Evolutionary conservation across 2,113 vertebrate species (phyloP), one percentile per base, ranked within the genome.

Genomic region (Brachirus orientalis): DNA sequence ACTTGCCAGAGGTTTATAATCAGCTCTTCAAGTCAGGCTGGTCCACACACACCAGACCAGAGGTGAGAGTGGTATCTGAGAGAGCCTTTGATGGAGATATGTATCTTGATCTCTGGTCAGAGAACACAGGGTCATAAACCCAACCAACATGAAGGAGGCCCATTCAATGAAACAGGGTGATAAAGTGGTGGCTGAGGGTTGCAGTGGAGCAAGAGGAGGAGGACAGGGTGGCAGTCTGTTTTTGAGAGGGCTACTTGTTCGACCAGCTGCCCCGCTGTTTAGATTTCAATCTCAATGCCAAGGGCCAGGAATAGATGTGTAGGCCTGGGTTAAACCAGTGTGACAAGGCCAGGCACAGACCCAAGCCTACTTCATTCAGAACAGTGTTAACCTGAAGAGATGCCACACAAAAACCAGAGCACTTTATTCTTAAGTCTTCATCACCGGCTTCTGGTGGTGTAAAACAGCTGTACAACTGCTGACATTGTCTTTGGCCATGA

Each of bases 241-340:
- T 76, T 77, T 92, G 79, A 93, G 88, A 89, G 86, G 70, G 70
- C 45, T 48, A 71, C 88, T 92, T 93, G 90, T 93, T 92, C 83
- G 81, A 55, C 66, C 82, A 73, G 77, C 71, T 63, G 40, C 59
- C 56, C 6, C 7, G 13, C 75, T 91, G 73, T 91, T 91, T 92
- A 65, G 81, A 91, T 93, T 92, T 92, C 86, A 88, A 91, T 91
- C 65, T 88, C 68, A 90, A 85, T 80, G 69, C 79, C 69, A 77
- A 72, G 17, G 57, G 82, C 77, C 63, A 79, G 84, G 72, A 90
- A 91, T 86, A 88, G 86, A 86, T 80, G 59, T 63, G 37, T 67
- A 63, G 85, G 68, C 69, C 40, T 36, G 46, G 59, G 14, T 53
- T 38, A 54, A 43, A 50, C 22, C 37, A 71, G 66, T 38, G 51